Percentiles rank a stretch among this genome's conserved stretches.
Evolutionary conservation across 2,888 invertebrate genomes (phyloP).

Genomic region (Biston betularia): DNA sequence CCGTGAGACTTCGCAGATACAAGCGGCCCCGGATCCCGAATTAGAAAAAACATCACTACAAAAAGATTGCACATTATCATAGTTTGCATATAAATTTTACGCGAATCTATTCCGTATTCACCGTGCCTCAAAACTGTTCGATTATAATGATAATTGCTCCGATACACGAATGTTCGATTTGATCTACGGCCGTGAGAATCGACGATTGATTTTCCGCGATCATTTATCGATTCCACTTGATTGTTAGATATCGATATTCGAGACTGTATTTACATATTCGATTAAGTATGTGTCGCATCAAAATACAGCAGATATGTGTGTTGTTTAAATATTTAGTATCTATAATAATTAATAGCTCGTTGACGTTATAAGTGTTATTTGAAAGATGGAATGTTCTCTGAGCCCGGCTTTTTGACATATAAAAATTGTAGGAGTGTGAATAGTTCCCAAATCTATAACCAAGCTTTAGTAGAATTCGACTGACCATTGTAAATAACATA

Average conservation of each 20-base stretch:
- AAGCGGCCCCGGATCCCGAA: slow-evolving; percentile 63
- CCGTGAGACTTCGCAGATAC: slow-evolving; percentile 80
- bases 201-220: slow-evolving; percentile 80
- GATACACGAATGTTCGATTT: slow-evolving; percentile 80
- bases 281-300: slow-evolving; percentile 49
- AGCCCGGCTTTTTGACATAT: neutral
- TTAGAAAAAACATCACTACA: slow-evolving; percentile 70
- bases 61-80: slow-evolving; percentile 82
- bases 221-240: slow-evolving; percentile 66
- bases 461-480: too few species aligned
- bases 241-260: slow-evolving; percentile 62
- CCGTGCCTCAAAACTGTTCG: slow-evolving; percentile 74
- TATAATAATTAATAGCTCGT: slow-evolving; percentile 17
- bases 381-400: slow-evolving; percentile 8
- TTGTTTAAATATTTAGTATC: slow-evolving; percentile 23
- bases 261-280: slow-evolving; percentile 65
- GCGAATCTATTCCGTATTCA: slow-evolving; percentile 83
- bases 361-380: slow-evolving; percentile 15
- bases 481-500: too few species aligned
- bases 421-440: too few species aligned
- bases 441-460: too few species aligned
- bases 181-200: slow-evolving; percentile 84
- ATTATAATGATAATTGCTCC: slow-evolving; percentile 83
- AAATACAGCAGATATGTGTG: slow-evolving; percentile 27
- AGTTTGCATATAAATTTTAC: slow-evolving; percentile 86